Base-by-base conservation (phyloP, 2,888 invertebrate species). In the Tipula unca region DNA sequence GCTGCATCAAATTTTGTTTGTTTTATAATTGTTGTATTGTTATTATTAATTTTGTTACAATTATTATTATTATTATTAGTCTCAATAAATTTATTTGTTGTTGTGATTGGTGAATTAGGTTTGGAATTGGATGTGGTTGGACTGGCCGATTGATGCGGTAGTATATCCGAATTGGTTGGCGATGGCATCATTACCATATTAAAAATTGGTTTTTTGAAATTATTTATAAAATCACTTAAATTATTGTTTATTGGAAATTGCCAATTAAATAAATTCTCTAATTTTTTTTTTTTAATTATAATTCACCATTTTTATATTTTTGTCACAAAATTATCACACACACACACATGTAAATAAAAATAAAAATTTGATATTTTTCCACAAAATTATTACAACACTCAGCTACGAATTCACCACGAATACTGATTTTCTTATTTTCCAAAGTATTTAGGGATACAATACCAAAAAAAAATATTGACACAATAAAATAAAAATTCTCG, bases 171-270 rank as follows among this genome's bases (percentile, higher is more conserved):
- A 88, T 89, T 88, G 20, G 32, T 36, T 87, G 89, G 87, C 87
- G 91, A 90, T 87, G 90, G 91, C 88, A 91, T 88, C 91, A 91
- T 91, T 89, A 91, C 91, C 91, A 91, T 91, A 88, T 86, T 87
- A 87, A 42, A n/a, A 14, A 32, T n/a, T 32, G n/a, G 8, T 32
- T 69, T 20, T 48, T 10, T 25, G 25, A 0, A 69, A 69, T 25
- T 48, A 48, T 25, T n/a, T n/a, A 69, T 25, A 25, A 69, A 69
- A 69, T 69, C 69, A 69, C 69, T 69, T 10, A 25, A 20, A 10
- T 25, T 25, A 69, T 32, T 32, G 17, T 32, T 35, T 83, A n/a
- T 32, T 17, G 17, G 17, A 83, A 83, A 32, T 35, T 32, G 17
- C 6, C n/a, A 82, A 29, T 13, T 29, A 82, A 82, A 29, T 14